phyloP scores from a whole-genome alignment of 35 echinoderm and acorn worm species.

The Heliocidaris erythrogramma region DNA sequence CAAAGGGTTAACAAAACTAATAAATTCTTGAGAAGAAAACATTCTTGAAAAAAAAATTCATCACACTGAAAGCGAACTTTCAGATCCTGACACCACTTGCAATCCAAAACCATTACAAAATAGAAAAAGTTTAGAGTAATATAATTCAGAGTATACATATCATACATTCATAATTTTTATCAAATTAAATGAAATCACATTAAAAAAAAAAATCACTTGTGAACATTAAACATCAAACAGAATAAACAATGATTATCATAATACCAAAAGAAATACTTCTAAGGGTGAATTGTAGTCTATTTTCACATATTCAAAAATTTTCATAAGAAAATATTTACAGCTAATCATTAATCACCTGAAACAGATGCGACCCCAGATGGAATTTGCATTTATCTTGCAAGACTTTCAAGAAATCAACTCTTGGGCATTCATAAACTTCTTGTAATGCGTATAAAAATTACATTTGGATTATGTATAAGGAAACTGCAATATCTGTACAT shows the following conservation, averaged over 20 bases:
- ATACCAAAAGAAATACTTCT: background rate
- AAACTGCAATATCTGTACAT: too few relatives aligned
- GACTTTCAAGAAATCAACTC: too few relatives aligned
- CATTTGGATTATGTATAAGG: too few relatives aligned
- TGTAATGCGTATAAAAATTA: too few relatives aligned
- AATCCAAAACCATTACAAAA: background rate
- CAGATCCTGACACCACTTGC: background rate
- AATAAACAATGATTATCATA: background rate
- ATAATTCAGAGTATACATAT: background rate
- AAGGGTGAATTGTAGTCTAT: background rate
- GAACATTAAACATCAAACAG: background rate
- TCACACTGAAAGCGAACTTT: background rate
- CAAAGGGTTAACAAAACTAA: background rate
- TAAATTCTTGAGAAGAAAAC: background rate
- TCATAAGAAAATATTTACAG: too few relatives aligned
- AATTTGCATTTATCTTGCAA: too few relatives aligned
- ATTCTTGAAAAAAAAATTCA: background rate
- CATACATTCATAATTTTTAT: background rate
- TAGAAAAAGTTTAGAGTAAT: background rate
- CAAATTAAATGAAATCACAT: background rate
- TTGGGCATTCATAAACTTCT: too few relatives aligned
- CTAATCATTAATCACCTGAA: too few relatives aligned
- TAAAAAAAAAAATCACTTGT: background rate
- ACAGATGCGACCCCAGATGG: too few relatives aligned
- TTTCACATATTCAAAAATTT: too few relatives aligned